Base-by-base conservation (phyloP, 2,888 invertebrate species). In the Scaptomyza polygonia region DNA sequence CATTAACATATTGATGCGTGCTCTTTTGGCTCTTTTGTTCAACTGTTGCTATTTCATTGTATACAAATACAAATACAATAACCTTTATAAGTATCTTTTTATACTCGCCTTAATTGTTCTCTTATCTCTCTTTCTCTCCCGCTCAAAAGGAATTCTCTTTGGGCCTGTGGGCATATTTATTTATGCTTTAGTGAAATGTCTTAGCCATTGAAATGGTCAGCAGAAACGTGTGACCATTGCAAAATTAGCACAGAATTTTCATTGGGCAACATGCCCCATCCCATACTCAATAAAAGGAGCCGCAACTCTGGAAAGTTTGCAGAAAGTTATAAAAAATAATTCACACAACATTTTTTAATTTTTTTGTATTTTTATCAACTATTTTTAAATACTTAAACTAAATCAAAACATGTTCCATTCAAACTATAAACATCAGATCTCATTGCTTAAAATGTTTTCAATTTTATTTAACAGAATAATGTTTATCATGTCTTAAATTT, bases 231-330 rank as follows among this genome's bases (percentile, higher is more conserved):
- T 42, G 65, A 55, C 42, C 64, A 61, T 25, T 47, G 58, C 59
- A 59, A 78, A 84, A 80, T 78, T 82, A 67, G 80, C 83, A 83
- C 83, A 72, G 42, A 40, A 66, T 65, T 73, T 79, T 67, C 79
- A 65, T 57, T 61, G 47, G 32, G 4, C 43, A 25, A 5, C 25
- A 16, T 3, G 2, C 32, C 5, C 12, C 11, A 14, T 11, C 27
- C 27, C 27, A 48, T 30, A 16, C 18, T 11, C 25, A 45, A 11
- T 39, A 48, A 14, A 45, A 67, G 68, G 30, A 67, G 51, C 11
- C 29, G 42, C 48, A 18, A 29, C 49, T 48, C 12, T 49, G 21
- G n/a, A 9, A 51, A 65, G n/a, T 44, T 25, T 39, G 27, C 21
- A 8, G 21, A 47, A 27, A 14, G 49, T 29, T 56, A 25, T 25